Evolutionary conservation across 1,140 invertebrate species (phyloP).

Genomic region (Lasaia peninsularis): DNA sequence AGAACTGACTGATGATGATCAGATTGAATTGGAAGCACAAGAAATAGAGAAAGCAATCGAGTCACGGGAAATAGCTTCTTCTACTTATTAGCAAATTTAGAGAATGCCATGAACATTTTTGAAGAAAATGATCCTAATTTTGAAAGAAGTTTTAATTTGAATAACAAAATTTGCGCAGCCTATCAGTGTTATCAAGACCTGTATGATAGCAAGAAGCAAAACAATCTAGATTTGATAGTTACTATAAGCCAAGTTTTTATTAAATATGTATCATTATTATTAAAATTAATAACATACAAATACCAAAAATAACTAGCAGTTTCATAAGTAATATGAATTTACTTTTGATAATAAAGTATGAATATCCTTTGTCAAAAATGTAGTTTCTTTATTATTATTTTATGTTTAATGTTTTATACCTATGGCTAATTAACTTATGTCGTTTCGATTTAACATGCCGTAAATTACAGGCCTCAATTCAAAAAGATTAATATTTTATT

Average conservation of each 20-base stretch:
- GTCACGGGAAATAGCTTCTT: background rate
- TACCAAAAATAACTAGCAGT: no score
- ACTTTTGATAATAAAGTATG: constrained; percentile 19
- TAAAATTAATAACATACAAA: no score
- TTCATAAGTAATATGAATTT: background rate
- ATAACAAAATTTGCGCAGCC: background rate
- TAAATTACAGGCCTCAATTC: no score
- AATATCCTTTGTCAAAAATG: no score
- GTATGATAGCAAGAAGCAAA: background rate
- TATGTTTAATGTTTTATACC: no score
- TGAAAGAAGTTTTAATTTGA: background rate
- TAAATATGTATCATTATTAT: no score
- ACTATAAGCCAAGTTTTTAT: background rate
- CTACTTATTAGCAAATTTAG: background rate
- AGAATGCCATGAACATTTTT: background rate
- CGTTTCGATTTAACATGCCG: no score
- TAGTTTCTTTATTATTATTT: no score
- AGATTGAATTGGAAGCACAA: background rate
- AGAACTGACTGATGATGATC: constrained; percentile 3
- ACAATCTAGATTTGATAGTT: background rate
- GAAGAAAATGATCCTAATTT: background rate
- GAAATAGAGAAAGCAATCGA: background rate
- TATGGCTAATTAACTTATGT: no score
- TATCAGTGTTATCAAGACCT: background rate
- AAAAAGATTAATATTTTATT: no score